phyloP scores from a whole-genome alignment of 2,797 vertebrate species.

The Lagorchestes hirsutus region DNA sequence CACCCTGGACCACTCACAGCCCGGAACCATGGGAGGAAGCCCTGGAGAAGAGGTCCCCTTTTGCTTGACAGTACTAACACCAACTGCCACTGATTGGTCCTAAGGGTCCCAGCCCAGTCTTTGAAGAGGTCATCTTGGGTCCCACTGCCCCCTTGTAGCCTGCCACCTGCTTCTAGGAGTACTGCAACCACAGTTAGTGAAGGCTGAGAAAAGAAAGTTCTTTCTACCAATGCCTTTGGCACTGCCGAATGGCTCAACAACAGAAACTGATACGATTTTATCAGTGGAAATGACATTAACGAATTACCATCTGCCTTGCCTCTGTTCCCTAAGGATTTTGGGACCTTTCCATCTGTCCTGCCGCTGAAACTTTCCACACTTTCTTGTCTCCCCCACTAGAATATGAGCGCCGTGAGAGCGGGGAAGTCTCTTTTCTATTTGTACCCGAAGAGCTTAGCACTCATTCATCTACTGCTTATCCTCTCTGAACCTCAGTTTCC shows the following conservation, averaged over 20 bases:
- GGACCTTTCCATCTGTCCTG: background rate
- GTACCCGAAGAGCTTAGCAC: fast-evolving
- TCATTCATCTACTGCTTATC: background rate
- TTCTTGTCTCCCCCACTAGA: background rate
- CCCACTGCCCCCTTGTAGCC: background rate
- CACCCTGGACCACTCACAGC: background rate
- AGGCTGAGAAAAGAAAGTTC: background rate
- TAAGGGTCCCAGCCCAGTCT: background rate
- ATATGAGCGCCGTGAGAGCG: background rate
- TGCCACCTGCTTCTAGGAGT: background rate
- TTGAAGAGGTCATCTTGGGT: too few relatives aligned
- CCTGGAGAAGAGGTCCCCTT: background rate
- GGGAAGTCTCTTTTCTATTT: background rate
- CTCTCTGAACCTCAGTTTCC: background rate
- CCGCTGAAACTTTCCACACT: background rate
- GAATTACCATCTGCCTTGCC: background rate
- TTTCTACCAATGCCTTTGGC: background rate
- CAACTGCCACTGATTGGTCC: background rate
- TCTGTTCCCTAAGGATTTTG: background rate
- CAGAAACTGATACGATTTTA: background rate
- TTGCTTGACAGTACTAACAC: background rate
- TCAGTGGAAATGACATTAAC: background rate
- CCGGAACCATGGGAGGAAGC: background rate
- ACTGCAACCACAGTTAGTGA: background rate
- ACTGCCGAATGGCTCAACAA: background rate